A percentile compares a stretch with the other conserved stretches of the same genome.
Evolutionary conservation across 2,888 invertebrate genomes (phyloP).

Genomic region (Synergus itoensis): DNA sequence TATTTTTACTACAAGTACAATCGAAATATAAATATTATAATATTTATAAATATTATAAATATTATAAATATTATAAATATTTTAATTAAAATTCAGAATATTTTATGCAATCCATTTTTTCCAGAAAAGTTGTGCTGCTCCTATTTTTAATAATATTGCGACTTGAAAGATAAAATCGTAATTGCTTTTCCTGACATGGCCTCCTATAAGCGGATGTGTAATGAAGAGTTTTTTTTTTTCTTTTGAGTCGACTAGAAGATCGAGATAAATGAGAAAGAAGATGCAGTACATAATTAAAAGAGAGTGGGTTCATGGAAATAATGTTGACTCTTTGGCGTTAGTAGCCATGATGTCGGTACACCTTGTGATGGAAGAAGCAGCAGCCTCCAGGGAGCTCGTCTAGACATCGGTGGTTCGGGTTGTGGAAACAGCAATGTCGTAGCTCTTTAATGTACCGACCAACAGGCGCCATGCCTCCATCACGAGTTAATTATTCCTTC

Average conservation of each 20-base stretch:
- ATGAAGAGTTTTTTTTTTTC: background rate
- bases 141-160: no score
- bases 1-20: background rate
- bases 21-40: no score
- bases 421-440: slow-evolving; percentile 43
- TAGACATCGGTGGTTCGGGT: slow-evolving; percentile 39
- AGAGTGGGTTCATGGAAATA: slow-evolving; percentile 6
- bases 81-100: no score
- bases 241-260: background rate
- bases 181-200: background rate
- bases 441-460: slow-evolving; percentile 44
- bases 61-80: no score
- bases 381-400: slow-evolving; percentile 42
- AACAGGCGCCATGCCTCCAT: slow-evolving; percentile 34
- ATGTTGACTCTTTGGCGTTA: slow-evolving; percentile 16
- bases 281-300: background rate
- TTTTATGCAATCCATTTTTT: no score
- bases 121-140: no score
- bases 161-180: background rate
- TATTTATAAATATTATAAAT: no score
- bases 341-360: slow-evolving; percentile 25
- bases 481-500: slow-evolving; percentile 46
- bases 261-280: background rate
- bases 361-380: slow-evolving; percentile 37
- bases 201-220: background rate